Evolutionary conservation across 2,888 invertebrate species (phyloP), one percentile per base, ranked within the genome.

Genomic region (Melinaea marsaeus): DNA sequence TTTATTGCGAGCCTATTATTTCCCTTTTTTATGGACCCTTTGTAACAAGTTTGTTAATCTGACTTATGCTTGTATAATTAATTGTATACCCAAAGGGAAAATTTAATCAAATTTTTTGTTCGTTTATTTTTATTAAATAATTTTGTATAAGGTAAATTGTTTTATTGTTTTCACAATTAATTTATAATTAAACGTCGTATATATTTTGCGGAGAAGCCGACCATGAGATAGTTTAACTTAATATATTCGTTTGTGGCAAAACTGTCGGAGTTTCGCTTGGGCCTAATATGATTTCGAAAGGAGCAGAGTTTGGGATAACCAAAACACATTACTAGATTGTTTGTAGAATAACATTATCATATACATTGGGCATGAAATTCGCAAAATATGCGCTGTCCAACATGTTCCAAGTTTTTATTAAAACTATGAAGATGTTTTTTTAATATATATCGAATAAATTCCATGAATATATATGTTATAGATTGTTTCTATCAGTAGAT

Each of bases 301-400:
- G 46, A 57, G 45, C 57, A 51, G 35, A 55, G 63, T 66, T 66
- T 57, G 45, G 47, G 60, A 63, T 59, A 35, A 58, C 51, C 58
- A 37, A 60, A 61, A 42, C 64, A 60, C 55, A 64, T 64, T 64
- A 35, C 58, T 33, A 62, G 60, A 62, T 56, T 56, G 55, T 47
- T 59, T 51, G 45, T 54, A 62, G 54, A 54, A 60, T 62, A 58
- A 61, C 63, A 68, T 68, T 68, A 68, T 62, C 65, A 68, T 68
- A 68, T 68, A 65, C 61, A 68, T 56, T 63, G 55, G 59, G 56
- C 62, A 58, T 58, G 60, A 62, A 62, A 62, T 60, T 42, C 55
- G 56, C 62, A 57, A 63, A 65, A 61, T 68, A 62, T 67, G 61
- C 62, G 60, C 62, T 32, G 48, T 48, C n/a, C 32, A 32, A 32